These are phyloP conservation scores for Lithophane leautieri DNA, from an alignment of 2,888 invertebrate species.

Conservation along the genomic window DNA sequence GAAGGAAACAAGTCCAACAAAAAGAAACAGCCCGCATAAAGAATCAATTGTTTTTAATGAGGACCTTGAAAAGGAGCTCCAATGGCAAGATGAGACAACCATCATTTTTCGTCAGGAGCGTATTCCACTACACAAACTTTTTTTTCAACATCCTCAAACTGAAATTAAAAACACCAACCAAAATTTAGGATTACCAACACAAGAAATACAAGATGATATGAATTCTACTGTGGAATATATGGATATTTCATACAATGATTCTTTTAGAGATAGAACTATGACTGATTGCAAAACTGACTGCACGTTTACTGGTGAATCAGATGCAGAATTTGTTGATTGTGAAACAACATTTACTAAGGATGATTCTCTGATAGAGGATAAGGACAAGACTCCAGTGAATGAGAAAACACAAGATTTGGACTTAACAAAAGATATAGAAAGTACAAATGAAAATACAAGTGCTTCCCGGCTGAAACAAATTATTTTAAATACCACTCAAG, in stretches of 20 bases:
- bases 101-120: constrained; percentile 84
- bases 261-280: constrained; percentile 73
- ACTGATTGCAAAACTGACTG: constrained; percentile 66
- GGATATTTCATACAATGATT: constrained; percentile 82
- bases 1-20: constrained; percentile 74
- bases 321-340: constrained; percentile 86
- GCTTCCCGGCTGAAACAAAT: constrained; percentile 61
- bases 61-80: constrained; percentile 84
- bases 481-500: constrained; percentile 65
- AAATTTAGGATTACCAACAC: constrained; percentile 31
- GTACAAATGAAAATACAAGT: constrained; percentile 51
- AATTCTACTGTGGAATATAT: constrained; percentile 81
- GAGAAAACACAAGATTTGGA: constrained; percentile 43
- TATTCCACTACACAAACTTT: constrained; percentile 83
- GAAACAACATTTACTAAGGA: constrained; percentile 84
- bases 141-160: constrained; percentile 70
- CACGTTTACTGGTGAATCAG: constrained; percentile 76
- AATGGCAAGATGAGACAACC: constrained; percentile 86
- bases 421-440: constrained; percentile 42
- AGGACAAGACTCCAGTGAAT: constrained; percentile 41
- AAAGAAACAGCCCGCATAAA: constrained; percentile 81
- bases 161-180: constrained; percentile 50
- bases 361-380: constrained; percentile 65
- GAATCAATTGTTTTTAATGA: constrained; percentile 85
- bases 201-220: constrained; percentile 49